phyloP scores from a whole-genome alignment of 2,797 vertebrate genomes.

The Sebastes oblongus region DNA sequence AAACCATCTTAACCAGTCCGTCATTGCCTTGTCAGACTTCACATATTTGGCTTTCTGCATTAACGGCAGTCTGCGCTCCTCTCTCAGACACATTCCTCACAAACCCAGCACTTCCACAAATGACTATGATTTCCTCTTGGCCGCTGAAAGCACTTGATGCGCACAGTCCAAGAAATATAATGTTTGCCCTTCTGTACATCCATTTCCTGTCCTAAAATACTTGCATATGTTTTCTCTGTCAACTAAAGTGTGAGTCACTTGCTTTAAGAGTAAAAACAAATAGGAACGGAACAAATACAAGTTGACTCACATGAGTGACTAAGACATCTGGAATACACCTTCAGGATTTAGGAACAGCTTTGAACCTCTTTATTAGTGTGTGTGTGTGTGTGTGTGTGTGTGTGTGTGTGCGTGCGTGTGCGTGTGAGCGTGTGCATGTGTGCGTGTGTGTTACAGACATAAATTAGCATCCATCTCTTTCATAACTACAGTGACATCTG shows the following conservation, averaged over 20 bases:
- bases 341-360: conserved; percentile 48
- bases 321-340: conserved; percentile 74
- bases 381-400: not conserved
- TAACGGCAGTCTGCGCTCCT: not conserved
- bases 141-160: conserved; percentile 55
- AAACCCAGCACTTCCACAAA: conserved; percentile 66
- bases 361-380: conserved; percentile 19
- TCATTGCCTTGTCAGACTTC: conserved; percentile 21
- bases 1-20: not conserved
- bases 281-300: conserved; percentile 49
- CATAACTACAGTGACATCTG: conserved; percentile 61
- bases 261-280: conserved; percentile 71
- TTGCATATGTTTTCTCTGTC: conserved; percentile 62
- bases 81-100: conserved; percentile 56
- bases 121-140: conserved; percentile 65
- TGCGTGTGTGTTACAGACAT: not conserved
- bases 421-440: not conserved
- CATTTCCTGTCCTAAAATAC: conserved; percentile 72
- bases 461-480: conserved; percentile 2
- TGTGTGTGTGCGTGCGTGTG: not conserved
- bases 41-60: conserved; percentile 23
- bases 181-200: conserved; percentile 57
- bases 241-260: conserved; percentile 65
- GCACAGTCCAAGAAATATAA: conserved; percentile 54
- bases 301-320: conserved; percentile 81